phyloP scores from a whole-genome alignment of 2,888 invertebrate species.

The Tetranychus truncatus region DNA sequence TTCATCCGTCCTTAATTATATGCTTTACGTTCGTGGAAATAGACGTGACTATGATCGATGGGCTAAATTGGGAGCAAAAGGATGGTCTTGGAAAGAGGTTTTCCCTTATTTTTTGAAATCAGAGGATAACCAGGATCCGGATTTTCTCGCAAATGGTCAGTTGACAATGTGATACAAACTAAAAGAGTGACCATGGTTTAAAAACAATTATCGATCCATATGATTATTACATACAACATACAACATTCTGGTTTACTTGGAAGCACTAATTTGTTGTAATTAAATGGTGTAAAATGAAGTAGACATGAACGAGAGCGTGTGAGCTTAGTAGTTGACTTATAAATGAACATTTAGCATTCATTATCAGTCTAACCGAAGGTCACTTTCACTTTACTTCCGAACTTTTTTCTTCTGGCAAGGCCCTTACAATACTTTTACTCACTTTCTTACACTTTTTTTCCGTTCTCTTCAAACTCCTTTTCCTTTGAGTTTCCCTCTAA shows the following conservation, averaged over 20 bases:
- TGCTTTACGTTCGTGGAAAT: conserved; percentile 84
- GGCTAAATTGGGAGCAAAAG: conserved; percentile 64
- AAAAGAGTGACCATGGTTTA: conserved; percentile 24
- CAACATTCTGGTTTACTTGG: no score
- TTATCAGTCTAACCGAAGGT: no score
- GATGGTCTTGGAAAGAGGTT: conserved; percentile 68
- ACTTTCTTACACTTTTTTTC: neutral
- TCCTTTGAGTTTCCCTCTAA: neutral
- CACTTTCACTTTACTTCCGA: no score
- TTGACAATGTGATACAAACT: neutral
- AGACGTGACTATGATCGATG: conserved; percentile 71
- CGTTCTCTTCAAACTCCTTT: neutral
- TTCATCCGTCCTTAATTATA: conserved; percentile 84
- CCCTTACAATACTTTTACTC: neutral
- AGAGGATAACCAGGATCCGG: conserved; percentile 31
- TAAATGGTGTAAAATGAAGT: no score
- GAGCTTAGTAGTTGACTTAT: no score
- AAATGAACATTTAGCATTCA: no score
- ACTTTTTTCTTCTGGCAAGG: no score
- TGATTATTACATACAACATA: no score
- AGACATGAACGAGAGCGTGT: no score
- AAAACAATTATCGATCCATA: neutral
- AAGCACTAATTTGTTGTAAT: no score
- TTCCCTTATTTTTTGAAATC: conserved; percentile 55
- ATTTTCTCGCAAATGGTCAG: conserved; percentile 25